A percentile compares a stretch with the other conserved stretches of the same genome.
Conservation (phyloP, 2,797 vertebrate species). For the Mycteria americana region DNA sequence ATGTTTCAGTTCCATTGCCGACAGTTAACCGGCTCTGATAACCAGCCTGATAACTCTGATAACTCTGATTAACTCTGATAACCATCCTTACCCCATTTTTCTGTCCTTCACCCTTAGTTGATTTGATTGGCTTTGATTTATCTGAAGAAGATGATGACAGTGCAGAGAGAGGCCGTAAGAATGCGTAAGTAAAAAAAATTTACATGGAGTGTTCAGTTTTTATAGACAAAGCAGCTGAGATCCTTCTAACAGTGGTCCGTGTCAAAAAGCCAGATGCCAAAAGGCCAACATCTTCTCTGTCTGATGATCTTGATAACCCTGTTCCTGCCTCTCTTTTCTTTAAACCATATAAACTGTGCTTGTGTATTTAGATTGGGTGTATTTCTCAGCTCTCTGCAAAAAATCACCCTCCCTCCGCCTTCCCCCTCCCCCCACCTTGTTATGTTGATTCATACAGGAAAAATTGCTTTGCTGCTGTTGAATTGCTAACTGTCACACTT, state of each 20-base stretch:
- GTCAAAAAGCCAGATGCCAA: background rate
- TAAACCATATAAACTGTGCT: background rate
- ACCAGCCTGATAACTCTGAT: background rate
- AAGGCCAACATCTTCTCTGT: background rate
- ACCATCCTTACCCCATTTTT: background rate
- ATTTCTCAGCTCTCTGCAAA: background rate
- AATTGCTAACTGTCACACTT: background rate
- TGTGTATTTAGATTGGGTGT: background rate
- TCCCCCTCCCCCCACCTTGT: accelerated
- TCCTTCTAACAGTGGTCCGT: background rate
- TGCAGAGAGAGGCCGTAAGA: background rate
- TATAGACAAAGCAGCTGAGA: background rate
- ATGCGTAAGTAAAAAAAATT: background rate
- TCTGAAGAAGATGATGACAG: background rate
- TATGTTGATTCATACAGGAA: background rate
- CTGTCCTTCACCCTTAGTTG: background rate
- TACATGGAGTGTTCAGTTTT: background rate
- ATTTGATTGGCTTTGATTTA: background rate
- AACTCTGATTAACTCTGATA: background rate
- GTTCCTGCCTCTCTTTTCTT: background rate
- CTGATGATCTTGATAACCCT: background rate
- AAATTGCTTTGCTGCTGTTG: background rate
- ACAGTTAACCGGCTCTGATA: background rate
- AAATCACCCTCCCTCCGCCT: background rate
- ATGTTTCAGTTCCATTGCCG: background rate